A percentile compares a stretch with the other conserved stretches of the same genome.
Conservation (phyloP, 2,888 invertebrate species). For the Corbicula japonica region DNA sequence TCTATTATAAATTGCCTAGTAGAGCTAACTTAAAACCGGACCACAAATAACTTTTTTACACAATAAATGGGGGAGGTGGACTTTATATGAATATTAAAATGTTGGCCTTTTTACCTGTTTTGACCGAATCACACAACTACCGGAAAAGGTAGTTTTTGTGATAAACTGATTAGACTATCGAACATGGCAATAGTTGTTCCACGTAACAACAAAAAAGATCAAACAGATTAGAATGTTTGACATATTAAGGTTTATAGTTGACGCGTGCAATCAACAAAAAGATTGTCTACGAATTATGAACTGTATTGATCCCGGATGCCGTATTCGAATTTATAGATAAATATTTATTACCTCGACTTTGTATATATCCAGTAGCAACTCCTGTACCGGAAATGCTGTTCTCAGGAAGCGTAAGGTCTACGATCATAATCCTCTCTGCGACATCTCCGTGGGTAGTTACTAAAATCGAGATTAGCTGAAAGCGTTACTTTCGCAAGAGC, state of each 20-base stretch:
- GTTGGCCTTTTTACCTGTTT: too few species aligned
- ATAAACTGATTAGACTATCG: too few species aligned
- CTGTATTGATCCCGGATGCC: not conserved
- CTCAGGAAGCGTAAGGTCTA: conserved; percentile 11
- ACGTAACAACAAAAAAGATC: not conserved
- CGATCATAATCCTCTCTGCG: not conserved
- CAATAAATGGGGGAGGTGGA: too few species aligned
- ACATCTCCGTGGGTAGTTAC: too few species aligned
- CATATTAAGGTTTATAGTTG: not conserved
- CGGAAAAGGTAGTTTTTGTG: too few species aligned
- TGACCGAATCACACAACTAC: too few species aligned
- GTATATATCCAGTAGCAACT: conserved; percentile 4
- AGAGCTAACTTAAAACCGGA: too few species aligned
- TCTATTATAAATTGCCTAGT: too few species aligned
- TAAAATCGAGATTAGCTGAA: not conserved
- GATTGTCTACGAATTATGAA: not conserved
- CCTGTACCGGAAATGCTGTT: conserved; percentile 1
- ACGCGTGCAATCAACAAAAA: not conserved
- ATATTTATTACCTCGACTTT: not conserved
- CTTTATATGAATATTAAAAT: too few species aligned
- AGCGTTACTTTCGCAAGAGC: not conserved
- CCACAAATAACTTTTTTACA: too few species aligned
- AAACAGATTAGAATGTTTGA: not conserved
- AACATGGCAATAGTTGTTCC: too few species aligned
- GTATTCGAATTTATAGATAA: too few species aligned